Evolutionary conservation across 2,888 invertebrate genomes (phyloP).

Genomic region (Himalopsyche tibetana): DNA sequence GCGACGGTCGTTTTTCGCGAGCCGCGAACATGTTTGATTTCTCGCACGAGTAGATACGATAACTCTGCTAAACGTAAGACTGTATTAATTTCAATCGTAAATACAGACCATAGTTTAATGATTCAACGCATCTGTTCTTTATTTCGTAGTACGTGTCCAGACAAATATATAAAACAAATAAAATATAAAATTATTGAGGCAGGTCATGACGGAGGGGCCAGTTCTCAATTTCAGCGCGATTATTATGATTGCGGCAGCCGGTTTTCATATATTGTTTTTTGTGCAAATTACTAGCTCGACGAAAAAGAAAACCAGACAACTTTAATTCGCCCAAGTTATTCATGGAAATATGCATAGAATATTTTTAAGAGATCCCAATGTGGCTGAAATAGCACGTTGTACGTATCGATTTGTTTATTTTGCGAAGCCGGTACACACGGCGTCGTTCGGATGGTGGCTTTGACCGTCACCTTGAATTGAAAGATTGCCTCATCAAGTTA

Average conservation of each 20-base stretch:
- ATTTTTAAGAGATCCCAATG: too few species aligned
- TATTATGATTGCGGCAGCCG: slow-evolving; percentile 25
- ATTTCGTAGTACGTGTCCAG: background rate
- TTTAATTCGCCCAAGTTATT: slow-evolving; percentile 1
- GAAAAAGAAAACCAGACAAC: slow-evolving; percentile 2
- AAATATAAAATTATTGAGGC: slow-evolving; percentile 7
- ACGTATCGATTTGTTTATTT: too few species aligned
- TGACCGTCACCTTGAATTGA: slow-evolving; percentile 34
- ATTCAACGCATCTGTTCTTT: background rate
- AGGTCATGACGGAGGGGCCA: slow-evolving; percentile 1
- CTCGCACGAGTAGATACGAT: too few species aligned
- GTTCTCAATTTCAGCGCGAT: slow-evolving; percentile 1
- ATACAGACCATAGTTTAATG: background rate
- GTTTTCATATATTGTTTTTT: slow-evolving; percentile 21
- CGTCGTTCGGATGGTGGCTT: background rate
- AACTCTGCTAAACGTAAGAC: too few species aligned
- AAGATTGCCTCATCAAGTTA: slow-evolving; percentile 1
- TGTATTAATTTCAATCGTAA: background rate
- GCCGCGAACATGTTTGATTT: too few species aligned
- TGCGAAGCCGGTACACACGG: too few species aligned
- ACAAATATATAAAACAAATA: slow-evolving; percentile 22
- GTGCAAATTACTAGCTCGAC: background rate
- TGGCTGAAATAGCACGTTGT: too few species aligned
- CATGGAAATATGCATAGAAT: background rate
- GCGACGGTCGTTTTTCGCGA: too few species aligned